Percentiles rank a stretch among this genome's conserved stretches.
Evolutionary conservation across 2,113 vertebrate species (phyloP).

Genomic region (Clupea harengus): DNA sequence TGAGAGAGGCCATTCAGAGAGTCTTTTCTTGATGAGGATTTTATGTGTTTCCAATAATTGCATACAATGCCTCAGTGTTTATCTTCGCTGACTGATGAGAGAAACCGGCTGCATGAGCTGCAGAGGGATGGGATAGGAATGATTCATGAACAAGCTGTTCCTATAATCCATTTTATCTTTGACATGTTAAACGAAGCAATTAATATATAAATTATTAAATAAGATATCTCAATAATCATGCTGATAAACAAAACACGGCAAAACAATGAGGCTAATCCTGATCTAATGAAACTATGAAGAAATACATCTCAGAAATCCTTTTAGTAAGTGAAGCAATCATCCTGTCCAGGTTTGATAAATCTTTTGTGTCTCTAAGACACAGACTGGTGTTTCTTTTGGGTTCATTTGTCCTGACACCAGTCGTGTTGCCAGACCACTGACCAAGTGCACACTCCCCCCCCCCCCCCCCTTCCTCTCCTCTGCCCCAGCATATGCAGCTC

Average conservation of each 20-base stretch:
- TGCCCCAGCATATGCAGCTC: neutral
- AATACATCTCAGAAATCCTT: neutral
- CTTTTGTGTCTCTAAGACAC: neutral
- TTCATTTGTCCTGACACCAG: neutral
- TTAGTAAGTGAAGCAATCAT: neutral
- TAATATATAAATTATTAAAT: neutral
- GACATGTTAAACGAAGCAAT: neutral
- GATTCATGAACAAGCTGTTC: slow-evolving; percentile 7
- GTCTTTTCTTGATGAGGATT: slow-evolving; percentile 5
- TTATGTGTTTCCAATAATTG: slow-evolving; percentile 16
- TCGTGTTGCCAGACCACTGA: neutral
- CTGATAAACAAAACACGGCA: neutral
- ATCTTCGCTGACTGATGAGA: neutral
- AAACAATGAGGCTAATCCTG: neutral
- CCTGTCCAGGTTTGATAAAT: neutral
- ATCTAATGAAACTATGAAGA: neutral
- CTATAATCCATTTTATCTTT: neutral
- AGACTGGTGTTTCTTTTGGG: neutral
- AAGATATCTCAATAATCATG: neutral
- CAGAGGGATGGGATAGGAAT: neutral
- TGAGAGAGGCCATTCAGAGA: neutral
- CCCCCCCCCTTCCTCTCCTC: neutral
- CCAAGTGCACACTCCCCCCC: neutral
- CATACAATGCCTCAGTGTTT: slow-evolving; percentile 10
- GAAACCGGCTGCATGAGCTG: neutral